Evolutionary conservation across 2,888 invertebrate species (phyloP), one percentile per base, ranked within the genome.

Genomic region (Agrotis ipsilon): DNA sequence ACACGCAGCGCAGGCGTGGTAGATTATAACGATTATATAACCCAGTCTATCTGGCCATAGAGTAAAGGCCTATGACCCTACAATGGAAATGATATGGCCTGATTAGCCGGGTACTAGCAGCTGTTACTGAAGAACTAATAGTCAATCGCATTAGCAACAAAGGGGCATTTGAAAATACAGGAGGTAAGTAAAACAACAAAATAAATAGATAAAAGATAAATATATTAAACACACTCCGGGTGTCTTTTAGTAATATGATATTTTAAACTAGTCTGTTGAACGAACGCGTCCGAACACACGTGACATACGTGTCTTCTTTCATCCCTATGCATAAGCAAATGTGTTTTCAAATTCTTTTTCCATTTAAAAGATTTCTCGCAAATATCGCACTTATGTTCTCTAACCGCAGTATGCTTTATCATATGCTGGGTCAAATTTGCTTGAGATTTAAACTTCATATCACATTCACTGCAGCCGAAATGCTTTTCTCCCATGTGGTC

Each of bases 401-500:
- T 59, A 0, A 71, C 14, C 0, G 52, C 46, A 3, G 71, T 60
- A 57, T 84, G 84, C 19, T 83, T 80, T 0, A 76, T 67, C 60
- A 62, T 51, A 74, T 83, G 83, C 18, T 88, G 90, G 0, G 85
- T 27, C 19, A 75, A 21, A 75, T 72, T 64, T 1, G 82, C 67
- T 21, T 69, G 78, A 0, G 86, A 70, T 0, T 72, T 51, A 66
- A 90, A 91, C 9, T 64, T 81, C 81, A 87, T 72, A 0, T 83
- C 80, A 60, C 92, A 92, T 0, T 77, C 45, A 0, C 66, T 49
- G 32, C 92, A 92, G 0, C 66, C 60, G 55, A 83, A 87, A 0
- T 78, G 75, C 51, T 83, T 89, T 55, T 92, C 92, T 3, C 88
- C 90, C 92, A 92, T 91, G 63, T 92, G 92, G 13, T 80, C 69